Evolutionary conservation across 1,140 invertebrate species (phyloP), one percentile per base, ranked within the genome.

Genomic region (Cylas formicarius): DNA sequence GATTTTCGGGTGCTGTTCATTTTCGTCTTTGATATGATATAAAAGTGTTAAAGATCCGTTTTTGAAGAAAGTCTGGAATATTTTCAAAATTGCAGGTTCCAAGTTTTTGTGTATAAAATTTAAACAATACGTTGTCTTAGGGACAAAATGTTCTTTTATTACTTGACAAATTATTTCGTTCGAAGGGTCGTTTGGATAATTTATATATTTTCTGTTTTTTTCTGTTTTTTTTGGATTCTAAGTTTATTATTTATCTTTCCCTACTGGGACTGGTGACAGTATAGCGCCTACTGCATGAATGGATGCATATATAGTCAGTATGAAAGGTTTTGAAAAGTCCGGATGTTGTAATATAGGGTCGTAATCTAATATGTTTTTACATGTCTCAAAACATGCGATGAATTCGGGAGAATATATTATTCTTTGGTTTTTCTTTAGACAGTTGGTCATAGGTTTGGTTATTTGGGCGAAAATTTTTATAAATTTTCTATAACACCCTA

Each of bases 401-500:
- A n/a, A n/a, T n/a, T n/a, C n/a, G n/a, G n/a, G n/a, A n/a, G n/a
- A n/a, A n/a, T n/a, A n/a, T n/a, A n/a, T n/a, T n/a, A n/a, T n/a
- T n/a, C n/a, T n/a, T n/a, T n/a, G n/a, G 14, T 38, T 20, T 26
- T 45, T 45, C 28, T 24, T 42, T 21, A 20, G 17, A 4, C 19
- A 26, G 22, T 43, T 48, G 18, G 29, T 32, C 7, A 48, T n/a
- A 4, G 45, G 38, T 27, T 26, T 20, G 8, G 39, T 17, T 23
- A 42, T 9, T 17, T 48, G 13, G 2, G 47, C 26, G 14, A 44
- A 32, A 11, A 44, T 27, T 11, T n/a, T 24, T 8, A 52, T 48
- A 39, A 52, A 52, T 28, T 31, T 29, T 28, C 44, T 32, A 39
- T 52, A 48, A 35, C 35, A 43, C 9, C 36, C 45, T 20, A 48